Conservation (phyloP, 2,113 vertebrate genomes). For the Syngnathus typhle region DNA sequence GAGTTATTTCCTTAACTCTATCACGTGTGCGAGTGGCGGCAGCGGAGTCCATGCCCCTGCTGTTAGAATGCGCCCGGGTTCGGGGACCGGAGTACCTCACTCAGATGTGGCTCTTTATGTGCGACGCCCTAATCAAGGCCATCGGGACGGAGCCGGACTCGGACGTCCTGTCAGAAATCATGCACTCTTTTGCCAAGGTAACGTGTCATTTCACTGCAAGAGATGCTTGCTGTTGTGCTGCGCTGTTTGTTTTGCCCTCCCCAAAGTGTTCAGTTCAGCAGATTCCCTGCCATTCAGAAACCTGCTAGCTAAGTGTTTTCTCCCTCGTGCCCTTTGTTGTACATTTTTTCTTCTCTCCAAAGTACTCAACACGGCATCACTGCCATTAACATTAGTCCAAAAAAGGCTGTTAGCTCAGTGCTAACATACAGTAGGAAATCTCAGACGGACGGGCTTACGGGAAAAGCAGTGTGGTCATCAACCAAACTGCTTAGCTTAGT, state of each 20-base stretch:
- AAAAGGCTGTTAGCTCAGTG: too few relatives aligned
- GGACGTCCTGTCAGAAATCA: conserved; percentile 95
- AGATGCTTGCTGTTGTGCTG: neutral
- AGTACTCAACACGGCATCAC: neutral
- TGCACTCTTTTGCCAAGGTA: conserved; percentile 98
- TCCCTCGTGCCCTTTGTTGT: too few relatives aligned
- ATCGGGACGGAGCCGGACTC: conserved; percentile 96
- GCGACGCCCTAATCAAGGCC: conserved; percentile 93
- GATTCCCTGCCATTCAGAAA: too few relatives aligned
- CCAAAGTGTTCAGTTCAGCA: neutral
- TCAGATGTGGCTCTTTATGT: conserved; percentile 99
- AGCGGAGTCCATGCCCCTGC: conserved; percentile 93
- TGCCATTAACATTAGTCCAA: too few relatives aligned
- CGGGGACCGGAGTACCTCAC: conserved; percentile 93
- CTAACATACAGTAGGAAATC: too few relatives aligned
- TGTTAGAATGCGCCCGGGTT: conserved; percentile 89
- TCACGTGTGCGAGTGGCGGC: conserved; percentile 90
- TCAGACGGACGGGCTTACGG: too few relatives aligned
- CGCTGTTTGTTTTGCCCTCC: neutral
- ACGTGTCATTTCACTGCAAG: neutral
- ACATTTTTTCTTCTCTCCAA: too few relatives aligned
- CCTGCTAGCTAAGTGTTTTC: too few relatives aligned
- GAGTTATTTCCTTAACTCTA: conserved; percentile 67
- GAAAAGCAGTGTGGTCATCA: too few relatives aligned
- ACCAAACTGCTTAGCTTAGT: too few relatives aligned